Evolutionary conservation across 1,140 invertebrate genomes (phyloP).

Genomic region (Ips typographus): DNA sequence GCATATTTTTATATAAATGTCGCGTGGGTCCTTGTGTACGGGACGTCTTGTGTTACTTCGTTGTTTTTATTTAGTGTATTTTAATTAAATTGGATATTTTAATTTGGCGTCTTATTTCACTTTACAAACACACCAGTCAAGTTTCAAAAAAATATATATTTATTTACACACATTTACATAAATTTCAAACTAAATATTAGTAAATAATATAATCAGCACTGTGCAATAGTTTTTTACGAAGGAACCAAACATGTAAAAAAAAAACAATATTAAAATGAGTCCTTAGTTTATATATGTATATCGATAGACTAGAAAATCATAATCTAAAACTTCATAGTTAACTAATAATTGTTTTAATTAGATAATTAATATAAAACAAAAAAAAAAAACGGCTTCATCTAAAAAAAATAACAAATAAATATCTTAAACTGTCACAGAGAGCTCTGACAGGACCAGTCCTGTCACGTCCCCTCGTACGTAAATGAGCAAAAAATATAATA

Average conservation of each 20-base stretch:
- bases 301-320: constrained; percentile 46
- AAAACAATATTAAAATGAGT: constrained; percentile 42
- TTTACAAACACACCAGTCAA: background rate
- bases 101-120: no score
- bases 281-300: constrained; percentile 40
- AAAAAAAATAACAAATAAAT: constrained; percentile 34
- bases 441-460: constrained; percentile 27
- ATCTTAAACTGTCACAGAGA: constrained; percentile 26
- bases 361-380: constrained; percentile 17
- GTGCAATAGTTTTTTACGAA: constrained; percentile 31
- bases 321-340: constrained; percentile 37
- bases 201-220: constrained; percentile 33
- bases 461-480: constrained; percentile 17
- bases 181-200: constrained; percentile 38
- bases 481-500: constrained; percentile 43
- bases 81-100: no score
- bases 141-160: constrained; percentile 42
- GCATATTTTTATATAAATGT: no score
- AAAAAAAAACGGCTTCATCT: constrained; percentile 20
- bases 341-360: constrained; percentile 9
- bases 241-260: constrained; percentile 39
- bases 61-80: no score
- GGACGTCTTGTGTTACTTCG: no score
- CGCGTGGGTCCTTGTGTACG: no score
- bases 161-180: constrained; percentile 46